Evolutionary conservation across 2,797 vertebrate species (phyloP), one percentile per base, ranked within the genome.

Genomic region (Pterois miles): DNA sequence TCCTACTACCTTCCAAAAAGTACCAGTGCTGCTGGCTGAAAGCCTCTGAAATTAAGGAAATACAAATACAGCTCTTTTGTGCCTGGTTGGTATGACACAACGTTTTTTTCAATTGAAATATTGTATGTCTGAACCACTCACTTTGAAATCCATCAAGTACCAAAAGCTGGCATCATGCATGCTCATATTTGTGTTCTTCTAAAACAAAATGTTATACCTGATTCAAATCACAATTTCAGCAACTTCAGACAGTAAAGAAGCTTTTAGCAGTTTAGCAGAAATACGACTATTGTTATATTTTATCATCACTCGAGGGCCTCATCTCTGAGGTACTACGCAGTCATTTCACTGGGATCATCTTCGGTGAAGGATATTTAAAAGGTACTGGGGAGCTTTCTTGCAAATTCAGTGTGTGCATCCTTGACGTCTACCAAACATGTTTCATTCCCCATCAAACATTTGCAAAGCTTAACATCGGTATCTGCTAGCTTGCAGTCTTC

Each of bases 31-130:
- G 79, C 68, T 33, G 38, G 20, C 65, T 76, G 43, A 78, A 57
- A 73, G 69, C 22, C 34, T 72, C n/a, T 48, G 29, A 66, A 59
- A 52, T 53, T 38, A 36, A 65, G 40, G 65, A 74, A 74, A 64
- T 18, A 74, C 23, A 27, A 36, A 85, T 22, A 31, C 2, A 58
- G 48, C 25, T 68, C 54, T 57, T 46, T 48, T 25, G 50, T 58
- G 10, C 40, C 40, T 63, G 34, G 5, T 25, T 33, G 43, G 7
- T 12, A n/a, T 50, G n/a, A 29, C 56, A 40, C 23, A n/a, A n/a
- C n/a, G n/a, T n/a, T n/a, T n/a, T n/a, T n/a, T 52, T 57, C 9
- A 60, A 8, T 54, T 68, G 23, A 79, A 70, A 59, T 56, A n/a
- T n/a, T n/a, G n/a, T n/a, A 18, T 56, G 36, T 52, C 20, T 36